Percentiles rank a stretch among this genome's conserved stretches.
Evolutionary conservation across 2,888 invertebrate genomes (phyloP).

Genomic region (Pteria penguin): DNA sequence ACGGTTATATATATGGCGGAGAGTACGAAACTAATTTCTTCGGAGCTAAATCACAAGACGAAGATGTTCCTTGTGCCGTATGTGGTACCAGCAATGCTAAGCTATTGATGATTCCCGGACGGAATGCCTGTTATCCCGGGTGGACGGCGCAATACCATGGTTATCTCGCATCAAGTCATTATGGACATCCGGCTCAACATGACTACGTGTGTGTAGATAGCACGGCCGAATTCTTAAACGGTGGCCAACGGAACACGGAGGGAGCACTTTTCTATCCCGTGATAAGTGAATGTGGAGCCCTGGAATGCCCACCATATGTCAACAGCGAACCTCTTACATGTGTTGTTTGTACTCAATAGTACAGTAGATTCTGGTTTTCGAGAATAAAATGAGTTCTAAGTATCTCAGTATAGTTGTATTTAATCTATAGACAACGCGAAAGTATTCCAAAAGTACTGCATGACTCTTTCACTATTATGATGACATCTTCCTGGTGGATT

Average conservation of each 20-base stretch:
- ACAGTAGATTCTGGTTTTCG: too few species aligned
- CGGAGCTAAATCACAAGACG: background rate
- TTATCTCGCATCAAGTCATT: background rate
- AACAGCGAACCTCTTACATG: constrained; percentile 1
- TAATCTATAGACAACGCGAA: too few species aligned
- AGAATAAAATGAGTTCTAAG: too few species aligned
- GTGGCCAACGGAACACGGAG: background rate
- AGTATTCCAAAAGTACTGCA: too few species aligned
- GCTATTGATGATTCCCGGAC: constrained; percentile 13
- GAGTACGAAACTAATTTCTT: constrained; percentile 20
- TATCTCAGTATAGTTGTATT: too few species aligned
- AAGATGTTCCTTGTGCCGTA: constrained; percentile 22
- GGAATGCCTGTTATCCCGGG: constrained; percentile 5
- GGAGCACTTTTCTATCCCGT: constrained; percentile 3
- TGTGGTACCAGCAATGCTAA: background rate
- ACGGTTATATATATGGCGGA: background rate
- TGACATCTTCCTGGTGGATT: too few species aligned
- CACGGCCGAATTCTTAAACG: background rate
- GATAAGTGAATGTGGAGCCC: background rate
- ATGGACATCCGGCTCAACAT: background rate
- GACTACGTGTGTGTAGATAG: constrained; percentile 21
- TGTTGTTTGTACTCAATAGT: constrained; percentile 15
- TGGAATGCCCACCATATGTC: constrained; percentile 5
- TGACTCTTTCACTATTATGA: too few species aligned
- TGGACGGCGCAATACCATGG: constrained; percentile 12